phyloP scores from a whole-genome alignment of 2,113 vertebrate species.

The Pachyramphus minor region DNA sequence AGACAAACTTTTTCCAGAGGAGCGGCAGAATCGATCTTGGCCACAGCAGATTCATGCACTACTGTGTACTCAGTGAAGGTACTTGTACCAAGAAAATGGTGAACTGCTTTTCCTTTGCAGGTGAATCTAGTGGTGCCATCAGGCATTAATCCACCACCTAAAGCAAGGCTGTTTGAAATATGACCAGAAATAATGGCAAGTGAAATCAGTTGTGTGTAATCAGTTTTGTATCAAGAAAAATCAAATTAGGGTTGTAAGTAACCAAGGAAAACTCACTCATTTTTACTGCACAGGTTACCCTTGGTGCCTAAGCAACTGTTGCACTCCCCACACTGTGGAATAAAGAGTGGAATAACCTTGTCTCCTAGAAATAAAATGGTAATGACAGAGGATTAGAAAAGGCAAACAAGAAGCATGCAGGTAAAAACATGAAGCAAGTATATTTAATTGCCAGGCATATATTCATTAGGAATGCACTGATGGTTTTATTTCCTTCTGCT shows the following conservation, averaged over 20 bases:
- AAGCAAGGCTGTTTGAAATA: conserved; percentile 7
- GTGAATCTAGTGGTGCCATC: conserved; percentile 71
- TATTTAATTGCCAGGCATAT: not conserved
- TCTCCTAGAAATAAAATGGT: conserved; percentile 63
- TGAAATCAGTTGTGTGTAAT: not conserved
- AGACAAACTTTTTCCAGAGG: conserved; percentile 70
- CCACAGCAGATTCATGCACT: conserved; percentile 41
- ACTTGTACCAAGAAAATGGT: conserved; percentile 61
- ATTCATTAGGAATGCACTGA: not conserved
- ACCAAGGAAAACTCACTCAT: conserved; percentile 41
- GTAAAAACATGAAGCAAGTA: not conserved
- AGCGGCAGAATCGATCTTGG: conserved; percentile 55
- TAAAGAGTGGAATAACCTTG: conserved; percentile 68
- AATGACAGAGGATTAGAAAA: not conserved
- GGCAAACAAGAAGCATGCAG: not conserved
- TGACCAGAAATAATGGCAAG: not conserved
- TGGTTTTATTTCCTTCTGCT: not conserved
- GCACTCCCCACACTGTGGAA: conserved; percentile 71
- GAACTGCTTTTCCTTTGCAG: conserved; percentile 66
- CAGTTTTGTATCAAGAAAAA: not conserved
- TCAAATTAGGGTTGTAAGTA: not conserved
- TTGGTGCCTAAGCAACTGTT: conserved; percentile 24
- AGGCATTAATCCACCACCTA: conserved; percentile 42
- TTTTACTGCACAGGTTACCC: conserved; percentile 53
- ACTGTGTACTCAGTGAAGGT: conserved; percentile 75